A percentile compares a stretch with the other conserved stretches of the same genome.
phyloP scores from a whole-genome alignment of 2,888 invertebrate genomes.

The Mythimna albipuncta region DNA sequence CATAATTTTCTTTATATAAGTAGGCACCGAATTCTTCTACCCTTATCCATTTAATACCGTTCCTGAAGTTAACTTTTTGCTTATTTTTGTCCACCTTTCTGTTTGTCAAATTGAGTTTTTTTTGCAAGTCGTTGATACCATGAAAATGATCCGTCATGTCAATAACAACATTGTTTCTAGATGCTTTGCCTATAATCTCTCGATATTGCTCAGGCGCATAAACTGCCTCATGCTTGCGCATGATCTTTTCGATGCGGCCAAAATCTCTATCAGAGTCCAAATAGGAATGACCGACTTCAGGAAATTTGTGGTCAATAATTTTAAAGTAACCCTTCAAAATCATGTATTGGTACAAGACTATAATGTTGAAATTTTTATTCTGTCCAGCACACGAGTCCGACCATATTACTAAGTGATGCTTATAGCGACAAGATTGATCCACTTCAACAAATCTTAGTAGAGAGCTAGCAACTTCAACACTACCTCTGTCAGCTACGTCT shows the following conservation, averaged over 20 bases:
- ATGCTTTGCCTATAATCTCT: constrained; percentile 51
- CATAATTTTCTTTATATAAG: constrained; percentile 46
- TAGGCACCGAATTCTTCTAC: constrained; percentile 58
- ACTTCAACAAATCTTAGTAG: constrained; percentile 48
- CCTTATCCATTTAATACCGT: constrained; percentile 64
- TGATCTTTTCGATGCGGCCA: constrained; percentile 68
- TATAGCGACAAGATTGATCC: constrained; percentile 40
- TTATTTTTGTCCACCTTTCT: constrained; percentile 38
- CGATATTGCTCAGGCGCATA: constrained; percentile 65
- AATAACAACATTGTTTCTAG: constrained; percentile 46
- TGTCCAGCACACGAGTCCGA: constrained; percentile 56
- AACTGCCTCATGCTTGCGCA: constrained; percentile 65
- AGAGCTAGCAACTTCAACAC: constrained; percentile 40
- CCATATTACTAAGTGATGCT: constrained; percentile 52
- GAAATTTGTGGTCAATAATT: constrained; percentile 49
- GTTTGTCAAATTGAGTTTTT: constrained; percentile 47
- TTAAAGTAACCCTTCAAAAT: constrained; percentile 61
- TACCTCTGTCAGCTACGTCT: constrained; percentile 44
- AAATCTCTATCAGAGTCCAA: constrained; percentile 72
- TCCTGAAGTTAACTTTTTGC: constrained; percentile 61
- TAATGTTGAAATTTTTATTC: constrained; percentile 57
- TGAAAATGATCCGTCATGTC: constrained; percentile 43
- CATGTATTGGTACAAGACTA: constrained; percentile 39
- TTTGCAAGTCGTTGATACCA: constrained; percentile 36
- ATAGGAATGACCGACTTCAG: constrained; percentile 70